Evolutionary conservation across 2,888 invertebrate species (phyloP), one percentile per base, ranked within the genome.

Genomic region (Epinotia nisella): DNA sequence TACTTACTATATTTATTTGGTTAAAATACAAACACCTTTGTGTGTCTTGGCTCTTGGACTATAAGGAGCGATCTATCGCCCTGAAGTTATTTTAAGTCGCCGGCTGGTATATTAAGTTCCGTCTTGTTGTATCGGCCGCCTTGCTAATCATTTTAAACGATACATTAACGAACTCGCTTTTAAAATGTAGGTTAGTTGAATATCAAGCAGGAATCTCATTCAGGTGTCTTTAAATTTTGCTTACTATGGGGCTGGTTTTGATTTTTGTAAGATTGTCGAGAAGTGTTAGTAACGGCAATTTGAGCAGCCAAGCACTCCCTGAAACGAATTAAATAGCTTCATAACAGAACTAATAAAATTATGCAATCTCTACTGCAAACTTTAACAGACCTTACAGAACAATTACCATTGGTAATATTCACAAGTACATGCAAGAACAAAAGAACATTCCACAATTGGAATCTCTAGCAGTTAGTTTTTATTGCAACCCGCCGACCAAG

Each of bases 81-180:
- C 68, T 68, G 45, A 58, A 72, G 68, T 72, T 72, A 72, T 72
- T 72, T 72, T 72, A 72, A 72, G 68, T 72, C 51, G 45, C 67
- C 49, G 62, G 49, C 58, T 24, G 49, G 64, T 64, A 59, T 64
- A 64, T 64, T 58, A 68, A 73, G 62, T 69, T 64, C n/a, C 62
- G 49, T 58, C 51, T 9, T 73, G 73, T 69, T 73, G 73, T 73
- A 73, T 69, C 64, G 73, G 49, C 10, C n/a, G 17, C 41, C 17
- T 53, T 51, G n/a, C 35, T 55, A 35, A 53, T 49, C 39, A 60
- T 66, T 59, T 59, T 67, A 24, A 17, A 10, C 58, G 72, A 67
- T 71, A 41, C 19, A 45, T 35, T 45, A 58, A 17, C 51, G n/a
- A n/a, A 56, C 17, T 21, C 11, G 55, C 21, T 49, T 51, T 56